A percentile compares a stretch with the other conserved stretches of the same genome.
phyloP scores from a whole-genome alignment of 2,888 invertebrate species.

The Epirrhoe tristata region DNA sequence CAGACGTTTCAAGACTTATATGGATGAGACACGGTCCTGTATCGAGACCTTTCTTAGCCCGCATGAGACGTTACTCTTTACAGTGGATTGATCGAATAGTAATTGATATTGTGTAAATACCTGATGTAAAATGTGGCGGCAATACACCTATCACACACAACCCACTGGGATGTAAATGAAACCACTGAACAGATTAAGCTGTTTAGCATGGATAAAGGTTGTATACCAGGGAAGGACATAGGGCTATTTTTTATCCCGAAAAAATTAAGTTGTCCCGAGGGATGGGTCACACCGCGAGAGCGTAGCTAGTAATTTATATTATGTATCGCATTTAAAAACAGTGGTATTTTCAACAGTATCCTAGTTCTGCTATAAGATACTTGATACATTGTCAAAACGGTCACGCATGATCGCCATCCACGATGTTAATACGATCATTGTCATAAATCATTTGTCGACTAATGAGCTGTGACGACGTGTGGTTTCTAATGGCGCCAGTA shows the following conservation, averaged over 20 bases:
- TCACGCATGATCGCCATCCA: slow-evolving; percentile 40
- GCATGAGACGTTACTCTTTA: not conserved
- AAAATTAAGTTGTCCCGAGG: too few species aligned
- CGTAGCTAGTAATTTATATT: too few species aligned
- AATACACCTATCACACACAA: too few species aligned
- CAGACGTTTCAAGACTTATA: slow-evolving; percentile 44
- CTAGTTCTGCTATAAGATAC: not conserved
- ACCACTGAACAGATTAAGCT: too few species aligned
- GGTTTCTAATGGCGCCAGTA: slow-evolving; percentile 18
- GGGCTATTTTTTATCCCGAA: too few species aligned
- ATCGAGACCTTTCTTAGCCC: slow-evolving; percentile 15
- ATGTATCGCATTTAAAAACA: too few species aligned
- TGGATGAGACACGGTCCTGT: slow-evolving; percentile 24
- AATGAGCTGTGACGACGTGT: slow-evolving; percentile 56
- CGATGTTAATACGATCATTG: slow-evolving; percentile 45
- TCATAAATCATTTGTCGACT: slow-evolving; percentile 57
- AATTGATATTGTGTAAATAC: not conserved
- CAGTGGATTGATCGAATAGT: not conserved
- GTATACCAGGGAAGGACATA: too few species aligned
- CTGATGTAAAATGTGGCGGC: too few species aligned
- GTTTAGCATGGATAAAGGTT: too few species aligned
- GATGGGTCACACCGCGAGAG: too few species aligned
- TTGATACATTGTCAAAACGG: slow-evolving; percentile 14
- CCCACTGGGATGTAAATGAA: too few species aligned
- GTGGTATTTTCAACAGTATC: not conserved